Conservation (phyloP, 2,888 invertebrate species). For the Diadegma fenestrale region DNA sequence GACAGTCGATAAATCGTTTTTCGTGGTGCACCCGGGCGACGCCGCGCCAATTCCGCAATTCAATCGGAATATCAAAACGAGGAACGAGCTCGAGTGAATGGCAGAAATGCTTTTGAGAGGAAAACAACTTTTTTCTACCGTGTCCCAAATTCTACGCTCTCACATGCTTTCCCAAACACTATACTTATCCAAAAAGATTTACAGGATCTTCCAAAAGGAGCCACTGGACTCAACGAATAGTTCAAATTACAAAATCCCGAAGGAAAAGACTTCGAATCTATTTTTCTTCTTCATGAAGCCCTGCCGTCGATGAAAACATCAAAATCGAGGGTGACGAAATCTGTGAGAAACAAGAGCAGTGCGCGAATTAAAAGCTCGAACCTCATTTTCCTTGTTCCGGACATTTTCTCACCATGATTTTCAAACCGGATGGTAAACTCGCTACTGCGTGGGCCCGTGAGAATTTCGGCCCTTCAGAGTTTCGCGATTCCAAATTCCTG, state of each 20-base stretch:
- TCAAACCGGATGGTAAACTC: no score
- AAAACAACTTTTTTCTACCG: constrained; percentile 61
- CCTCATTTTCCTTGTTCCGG: background rate
- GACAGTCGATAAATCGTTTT: constrained; percentile 64
- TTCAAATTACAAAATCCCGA: background rate
- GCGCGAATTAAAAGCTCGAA: background rate
- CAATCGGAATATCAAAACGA: constrained; percentile 64
- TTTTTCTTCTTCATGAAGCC: background rate
- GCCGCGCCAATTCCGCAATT: constrained; percentile 54
- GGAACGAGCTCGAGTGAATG: constrained; percentile 47
- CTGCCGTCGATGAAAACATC: background rate
- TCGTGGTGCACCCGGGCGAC: constrained; percentile 23
- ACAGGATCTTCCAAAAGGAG: background rate
- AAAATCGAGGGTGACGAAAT: no score
- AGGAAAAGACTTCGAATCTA: background rate
- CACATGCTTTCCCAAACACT: constrained; percentile 16
- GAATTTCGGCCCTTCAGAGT: background rate
- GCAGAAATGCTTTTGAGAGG: constrained; percentile 48
- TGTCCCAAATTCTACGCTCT: constrained; percentile 5
- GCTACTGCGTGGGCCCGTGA: no score
- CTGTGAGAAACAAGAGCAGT: no score
- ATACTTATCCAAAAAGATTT: background rate
- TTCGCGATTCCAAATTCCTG: background rate
- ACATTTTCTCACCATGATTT: background rate
- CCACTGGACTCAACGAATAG: background rate